Evolutionary conservation across 2,888 invertebrate species (phyloP), one percentile per base, ranked within the genome.

Genomic region (Megalurothrips usitatus): DNA sequence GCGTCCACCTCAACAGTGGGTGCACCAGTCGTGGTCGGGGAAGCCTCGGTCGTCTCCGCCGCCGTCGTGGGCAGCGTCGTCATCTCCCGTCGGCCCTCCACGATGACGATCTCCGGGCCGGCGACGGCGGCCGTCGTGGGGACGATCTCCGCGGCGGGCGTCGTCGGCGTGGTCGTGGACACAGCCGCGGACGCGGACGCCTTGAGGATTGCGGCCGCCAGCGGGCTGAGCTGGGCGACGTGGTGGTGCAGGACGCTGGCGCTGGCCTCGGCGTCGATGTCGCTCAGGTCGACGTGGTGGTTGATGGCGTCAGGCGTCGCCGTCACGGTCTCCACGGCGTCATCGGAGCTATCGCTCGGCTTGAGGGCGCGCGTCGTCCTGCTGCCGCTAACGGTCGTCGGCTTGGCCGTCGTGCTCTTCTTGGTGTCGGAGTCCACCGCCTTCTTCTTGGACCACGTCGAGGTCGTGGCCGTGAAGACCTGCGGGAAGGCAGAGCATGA

Each of bases 211-310:
- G 23, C 68, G 9, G 68, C 26, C 23, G 23, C 68, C 23, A 75
- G 68, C 26, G 68, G 68, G 23, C 23, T 75, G 68, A 75, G 68
- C 68, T 75, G 68, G 23, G 68, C 68, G 23, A 75, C 68, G 68
- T 75, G 68, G 26, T 26, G 68, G 68, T 75, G 68, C 68, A 75
- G 68, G 26, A 75, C 68, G 68, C 68, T 75, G 10, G 68, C 68
- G 68, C 68, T 75, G 11, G 68, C 68, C 68, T 75, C 68, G 68
- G 68, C 68, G 68, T 75, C 68, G 68, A 75, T 75, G 68, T 75
- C 68, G 26, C 68, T 75, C 68, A 75, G 26, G 68, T 75, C 68
- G 23, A 75, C 68, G 68, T 12, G 68, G 68, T 75, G 68, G 68
- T 26, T 75, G 9, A 10, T 9, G 68, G 9, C 26, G 68, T 12